phyloP scores from a whole-genome alignment of 2,888 invertebrate species.

The Invenusta paracnida region DNA sequence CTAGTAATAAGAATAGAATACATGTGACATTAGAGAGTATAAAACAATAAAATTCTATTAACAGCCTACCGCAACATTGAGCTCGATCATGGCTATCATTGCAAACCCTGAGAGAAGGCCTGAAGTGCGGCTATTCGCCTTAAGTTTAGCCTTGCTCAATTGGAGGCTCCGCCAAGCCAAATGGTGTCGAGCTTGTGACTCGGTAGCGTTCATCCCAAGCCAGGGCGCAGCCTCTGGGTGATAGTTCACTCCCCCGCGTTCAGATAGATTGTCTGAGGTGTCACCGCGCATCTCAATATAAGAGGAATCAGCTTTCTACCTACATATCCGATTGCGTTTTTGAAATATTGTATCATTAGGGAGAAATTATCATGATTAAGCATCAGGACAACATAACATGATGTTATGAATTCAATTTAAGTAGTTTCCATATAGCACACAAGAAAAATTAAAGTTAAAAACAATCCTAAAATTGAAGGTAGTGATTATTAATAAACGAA shows the following conservation, averaged over 20 bases:
- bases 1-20: not conserved
- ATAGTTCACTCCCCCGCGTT: too few relatives aligned
- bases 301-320: too few relatives aligned
- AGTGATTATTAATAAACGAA: too few relatives aligned
- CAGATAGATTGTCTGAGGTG: not conserved
- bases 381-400: too few relatives aligned
- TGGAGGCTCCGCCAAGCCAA: slow-evolving; percentile 37
- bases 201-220: not conserved
- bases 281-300: not conserved
- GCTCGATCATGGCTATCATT: slow-evolving; percentile 68
- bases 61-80: slow-evolving; percentile 10
- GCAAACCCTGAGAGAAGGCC: slow-evolving; percentile 87
- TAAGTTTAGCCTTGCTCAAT: slow-evolving; percentile 73
- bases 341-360: too few relatives aligned
- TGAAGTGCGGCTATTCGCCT: slow-evolving; percentile 86
- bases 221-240: not conserved
- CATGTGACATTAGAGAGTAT: not conserved
- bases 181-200: not conserved
- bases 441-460: too few relatives aligned
- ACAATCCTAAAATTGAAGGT: too few relatives aligned
- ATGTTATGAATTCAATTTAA: too few relatives aligned
- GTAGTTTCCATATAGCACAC: too few relatives aligned
- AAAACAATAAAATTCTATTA: slow-evolving; percentile 50
- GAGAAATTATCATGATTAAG: too few relatives aligned
- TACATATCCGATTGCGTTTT: too few relatives aligned